Conservation (phyloP, 2,888 invertebrate species). For the Amphimallon solstitiale region DNA sequence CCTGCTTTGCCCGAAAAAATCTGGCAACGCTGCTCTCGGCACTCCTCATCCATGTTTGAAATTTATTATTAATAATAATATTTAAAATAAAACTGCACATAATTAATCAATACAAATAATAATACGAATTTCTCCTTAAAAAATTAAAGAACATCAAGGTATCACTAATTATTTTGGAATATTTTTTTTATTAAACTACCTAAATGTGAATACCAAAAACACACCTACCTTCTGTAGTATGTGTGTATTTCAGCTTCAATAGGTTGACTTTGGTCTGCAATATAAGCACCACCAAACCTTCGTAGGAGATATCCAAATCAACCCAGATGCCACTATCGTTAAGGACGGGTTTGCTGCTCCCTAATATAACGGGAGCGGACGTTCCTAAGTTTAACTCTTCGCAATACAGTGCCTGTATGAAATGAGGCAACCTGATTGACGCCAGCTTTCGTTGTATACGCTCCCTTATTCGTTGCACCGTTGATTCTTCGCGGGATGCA, state of each 20-base stretch:
- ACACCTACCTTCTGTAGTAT: slow-evolving; percentile 36
- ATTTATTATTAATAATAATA: too few species aligned
- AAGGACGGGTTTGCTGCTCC: slow-evolving; percentile 72
- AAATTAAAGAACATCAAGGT: too few species aligned
- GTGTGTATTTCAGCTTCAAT: slow-evolving; percentile 70
- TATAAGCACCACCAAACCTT: slow-evolving; percentile 81
- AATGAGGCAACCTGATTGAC: slow-evolving; percentile 87
- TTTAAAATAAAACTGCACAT: too few species aligned
- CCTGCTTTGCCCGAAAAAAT: too few species aligned
- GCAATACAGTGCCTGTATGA: slow-evolving; percentile 85
- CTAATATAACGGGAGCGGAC: slow-evolving; percentile 73
- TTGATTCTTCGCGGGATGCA: slow-evolving; percentile 77
- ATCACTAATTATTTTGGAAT: too few species aligned
- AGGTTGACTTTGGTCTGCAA: slow-evolving; percentile 90
- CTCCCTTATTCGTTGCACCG: slow-evolving; percentile 76
- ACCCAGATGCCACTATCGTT: slow-evolving; percentile 91
- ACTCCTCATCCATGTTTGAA: too few species aligned
- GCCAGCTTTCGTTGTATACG: slow-evolving; percentile 87
- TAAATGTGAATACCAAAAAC: background rate
- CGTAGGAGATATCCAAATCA: slow-evolving; percentile 83
- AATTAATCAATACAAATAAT: too few species aligned
- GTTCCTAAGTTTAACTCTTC: slow-evolving; percentile 71
- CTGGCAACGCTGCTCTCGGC: too few species aligned
- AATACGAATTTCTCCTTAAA: too few species aligned
- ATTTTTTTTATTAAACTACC: too few species aligned